phyloP scores from a whole-genome alignment of 2,113 vertebrate genomes.

The Hylia prasina region DNA sequence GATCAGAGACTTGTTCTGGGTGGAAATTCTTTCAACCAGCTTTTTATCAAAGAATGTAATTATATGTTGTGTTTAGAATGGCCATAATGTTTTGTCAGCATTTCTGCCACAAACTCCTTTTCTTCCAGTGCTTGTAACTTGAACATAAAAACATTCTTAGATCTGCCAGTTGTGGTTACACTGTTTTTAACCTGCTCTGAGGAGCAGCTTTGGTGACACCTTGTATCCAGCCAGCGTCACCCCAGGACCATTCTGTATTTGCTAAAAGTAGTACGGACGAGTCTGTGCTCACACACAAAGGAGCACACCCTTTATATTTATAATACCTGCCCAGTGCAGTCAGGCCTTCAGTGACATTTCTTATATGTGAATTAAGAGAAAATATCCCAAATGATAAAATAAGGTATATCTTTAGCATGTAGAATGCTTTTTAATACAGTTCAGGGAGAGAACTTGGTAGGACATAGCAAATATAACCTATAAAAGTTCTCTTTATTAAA shows the following conservation, averaged over 20 bases:
- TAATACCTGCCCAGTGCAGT: neutral
- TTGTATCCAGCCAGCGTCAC: neutral
- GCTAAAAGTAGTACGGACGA: accelerated
- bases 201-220: neutral
- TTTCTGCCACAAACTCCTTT: conserved; percentile 23
- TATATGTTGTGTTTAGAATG: conserved; percentile 15
- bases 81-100: conserved; percentile 22
- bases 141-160: neutral
- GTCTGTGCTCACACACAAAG: neutral
- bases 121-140: neutral
- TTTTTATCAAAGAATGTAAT: conserved; percentile 52
- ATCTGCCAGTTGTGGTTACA: neutral
- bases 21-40: conserved; percentile 20
- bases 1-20: conserved; percentile 53
- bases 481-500: neutral
- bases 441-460: neutral
- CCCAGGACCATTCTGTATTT: neutral
- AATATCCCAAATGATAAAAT: neutral
- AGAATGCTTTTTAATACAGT: neutral
- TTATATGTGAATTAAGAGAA: neutral
- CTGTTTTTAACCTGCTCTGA: neutral
- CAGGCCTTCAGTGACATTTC: neutral
- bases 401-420: neutral
- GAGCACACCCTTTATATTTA: neutral
- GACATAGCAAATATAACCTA: neutral